Evolutionary conservation across 2,797 vertebrate genomes (phyloP).

Genomic region (Gobio occitaniae): DNA sequence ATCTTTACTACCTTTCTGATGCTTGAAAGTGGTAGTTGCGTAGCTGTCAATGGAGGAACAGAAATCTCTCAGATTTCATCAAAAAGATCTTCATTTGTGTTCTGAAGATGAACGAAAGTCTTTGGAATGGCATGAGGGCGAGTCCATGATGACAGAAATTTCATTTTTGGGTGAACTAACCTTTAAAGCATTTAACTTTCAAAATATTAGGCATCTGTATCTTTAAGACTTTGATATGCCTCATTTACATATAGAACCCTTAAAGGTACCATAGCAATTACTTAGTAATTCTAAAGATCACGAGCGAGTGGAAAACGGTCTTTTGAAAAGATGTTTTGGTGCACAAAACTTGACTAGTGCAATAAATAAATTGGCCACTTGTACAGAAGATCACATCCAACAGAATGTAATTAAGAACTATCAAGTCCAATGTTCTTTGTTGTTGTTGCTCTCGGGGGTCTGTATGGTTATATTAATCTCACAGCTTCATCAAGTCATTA

Average conservation of each 20-base stretch:
- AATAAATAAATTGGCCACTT: slow-evolving; percentile 1
- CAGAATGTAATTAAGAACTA: neutral
- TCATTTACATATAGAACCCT: neutral
- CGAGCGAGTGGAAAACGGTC: neutral
- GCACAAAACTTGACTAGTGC: neutral
- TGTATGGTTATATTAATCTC: neutral
- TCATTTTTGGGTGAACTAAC: neutral
- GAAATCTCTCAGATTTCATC: neutral
- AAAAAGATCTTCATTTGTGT: neutral
- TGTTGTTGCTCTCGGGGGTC: slow-evolving; percentile 13
- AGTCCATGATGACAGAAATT: neutral
- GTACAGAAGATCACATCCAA: neutral
- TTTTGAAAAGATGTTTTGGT: neutral
- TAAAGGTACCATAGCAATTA: neutral
- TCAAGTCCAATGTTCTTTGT: neutral
- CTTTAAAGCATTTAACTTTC: neutral
- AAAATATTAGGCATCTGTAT: neutral
- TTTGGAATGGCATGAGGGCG: neutral
- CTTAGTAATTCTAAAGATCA: neutral
- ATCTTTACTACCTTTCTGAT: neutral
- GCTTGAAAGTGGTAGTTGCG: neutral
- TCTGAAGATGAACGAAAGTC: neutral
- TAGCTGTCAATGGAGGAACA: neutral
- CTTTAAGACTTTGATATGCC: slow-evolving; percentile 5
- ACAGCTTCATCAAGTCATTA: slow-evolving; percentile 1